Conservation (phyloP, 2,113 vertebrate genomes). For the Trichomycterus rosablanca region DNA sequence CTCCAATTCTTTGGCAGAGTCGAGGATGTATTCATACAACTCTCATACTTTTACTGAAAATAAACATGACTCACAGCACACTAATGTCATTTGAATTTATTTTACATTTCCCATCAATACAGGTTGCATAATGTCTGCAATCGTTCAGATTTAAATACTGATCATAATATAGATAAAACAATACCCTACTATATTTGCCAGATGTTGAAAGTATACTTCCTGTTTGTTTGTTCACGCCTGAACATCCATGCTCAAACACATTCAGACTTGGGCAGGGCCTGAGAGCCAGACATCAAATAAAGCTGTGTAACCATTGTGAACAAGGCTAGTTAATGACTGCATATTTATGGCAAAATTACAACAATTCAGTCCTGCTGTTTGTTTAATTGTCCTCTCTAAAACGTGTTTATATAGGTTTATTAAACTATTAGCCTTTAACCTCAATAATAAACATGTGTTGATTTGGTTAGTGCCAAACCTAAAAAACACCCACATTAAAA, state of each 20-base stretch:
- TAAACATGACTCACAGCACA: constrained; percentile 14
- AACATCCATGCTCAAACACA: background rate
- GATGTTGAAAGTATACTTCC: background rate
- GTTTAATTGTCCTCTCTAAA: constrained; percentile 56
- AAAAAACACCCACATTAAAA: constrained; percentile 52
- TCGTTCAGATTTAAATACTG: background rate
- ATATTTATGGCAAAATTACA: constrained; percentile 49
- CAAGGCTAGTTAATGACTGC: constrained; percentile 47
- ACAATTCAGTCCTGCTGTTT: constrained; percentile 48
- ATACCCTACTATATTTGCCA: background rate
- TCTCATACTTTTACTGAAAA: constrained; percentile 24
- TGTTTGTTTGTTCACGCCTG: background rate
- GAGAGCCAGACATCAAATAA: constrained; percentile 31
- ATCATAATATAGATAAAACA: background rate
- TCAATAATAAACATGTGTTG: constrained; percentile 54
- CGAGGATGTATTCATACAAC: constrained; percentile 24
- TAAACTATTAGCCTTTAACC: constrained; percentile 45
- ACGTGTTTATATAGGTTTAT: constrained; percentile 50
- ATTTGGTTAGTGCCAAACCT: constrained; percentile 42
- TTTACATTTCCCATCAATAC: background rate
- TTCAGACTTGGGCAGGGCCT: constrained; percentile 21
- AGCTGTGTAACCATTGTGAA: constrained; percentile 40
- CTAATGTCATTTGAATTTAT: background rate
- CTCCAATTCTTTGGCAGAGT: background rate
- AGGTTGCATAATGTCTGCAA: background rate